These are phyloP conservation scores for Lepidocolaptes lacrymiger DNA, from an alignment of 2,797 vertebrate genomes.

Conservation along the genomic window DNA sequence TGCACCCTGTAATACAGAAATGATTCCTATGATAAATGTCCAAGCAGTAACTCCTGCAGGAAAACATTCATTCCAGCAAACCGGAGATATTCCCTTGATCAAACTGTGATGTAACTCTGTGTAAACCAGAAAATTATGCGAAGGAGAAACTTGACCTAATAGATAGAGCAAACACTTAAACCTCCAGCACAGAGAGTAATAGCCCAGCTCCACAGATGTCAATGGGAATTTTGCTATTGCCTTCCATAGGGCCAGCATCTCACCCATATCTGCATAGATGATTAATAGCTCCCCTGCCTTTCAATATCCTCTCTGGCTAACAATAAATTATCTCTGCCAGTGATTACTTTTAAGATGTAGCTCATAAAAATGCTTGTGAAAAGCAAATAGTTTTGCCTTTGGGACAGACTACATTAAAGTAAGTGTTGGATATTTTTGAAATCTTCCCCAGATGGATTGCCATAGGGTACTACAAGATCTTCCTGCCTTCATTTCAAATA, in stretches of 20 bases:
- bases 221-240: constrained; percentile 60
- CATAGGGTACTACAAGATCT: background rate
- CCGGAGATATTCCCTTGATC: background rate
- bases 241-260: constrained; percentile 52
- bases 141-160: background rate
- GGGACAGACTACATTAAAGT: constrained; percentile 60
- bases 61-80: background rate
- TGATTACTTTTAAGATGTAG: constrained; percentile 70
- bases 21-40: background rate
- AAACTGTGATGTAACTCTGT: background rate
- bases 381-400: constrained; percentile 69
- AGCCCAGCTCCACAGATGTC: constrained; percentile 30
- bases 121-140: constrained; percentile 11
- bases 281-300: constrained; percentile 62
- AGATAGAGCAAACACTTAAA: constrained; percentile 26
- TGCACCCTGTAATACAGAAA: background rate
- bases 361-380: constrained; percentile 69
- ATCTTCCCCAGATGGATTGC: constrained; percentile 51
- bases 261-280: constrained; percentile 65
- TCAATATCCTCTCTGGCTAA: constrained; percentile 68
- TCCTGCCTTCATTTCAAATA: constrained; percentile 20
- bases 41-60: background rate
- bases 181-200: constrained; percentile 19
- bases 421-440: constrained; percentile 35
- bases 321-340: constrained; percentile 68